phyloP scores from a whole-genome alignment of 2,888 invertebrate genomes.

The Callinectes sapidus region DNA sequence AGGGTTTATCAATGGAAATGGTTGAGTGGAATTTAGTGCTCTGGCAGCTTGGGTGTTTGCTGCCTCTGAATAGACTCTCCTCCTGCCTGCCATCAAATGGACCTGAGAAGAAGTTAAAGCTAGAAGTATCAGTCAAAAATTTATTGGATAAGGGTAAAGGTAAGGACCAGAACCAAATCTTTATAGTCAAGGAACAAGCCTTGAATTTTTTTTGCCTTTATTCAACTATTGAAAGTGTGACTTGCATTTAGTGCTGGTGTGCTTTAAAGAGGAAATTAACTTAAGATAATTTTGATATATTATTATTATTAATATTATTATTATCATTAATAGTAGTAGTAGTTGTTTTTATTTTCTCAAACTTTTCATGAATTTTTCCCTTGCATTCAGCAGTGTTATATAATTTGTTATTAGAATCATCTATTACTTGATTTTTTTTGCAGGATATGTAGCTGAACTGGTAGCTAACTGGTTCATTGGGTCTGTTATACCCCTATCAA shows the following conservation, averaged over 20 bases:
- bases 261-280: not conserved
- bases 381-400: not conserved
- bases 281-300: not conserved
- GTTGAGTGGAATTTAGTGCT: conserved; percentile 91
- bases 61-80: conserved; percentile 85
- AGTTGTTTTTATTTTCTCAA: no score
- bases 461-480: conserved; percentile 88
- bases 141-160: conserved; percentile 70
- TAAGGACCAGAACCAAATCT: conserved; percentile 12
- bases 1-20: conserved; percentile 88
- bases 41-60: conserved; percentile 91
- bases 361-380: not conserved
- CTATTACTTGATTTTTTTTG: conserved; percentile 74
- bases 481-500: conserved; percentile 48
- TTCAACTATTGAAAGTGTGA: not conserved
- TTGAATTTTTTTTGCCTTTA: not conserved
- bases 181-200: not conserved
- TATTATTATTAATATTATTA: no score
- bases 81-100: conserved; percentile 42
- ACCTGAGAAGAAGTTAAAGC: conserved; percentile 34
- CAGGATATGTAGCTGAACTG: conserved; percentile 91
- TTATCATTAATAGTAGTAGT: no score
- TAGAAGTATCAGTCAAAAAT: conserved; percentile 66
- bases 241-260: not conserved
- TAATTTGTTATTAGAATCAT: not conserved